phyloP scores from a whole-genome alignment of 1,140 invertebrate genomes.

The Hyposmocoma kahamanoa region DNA sequence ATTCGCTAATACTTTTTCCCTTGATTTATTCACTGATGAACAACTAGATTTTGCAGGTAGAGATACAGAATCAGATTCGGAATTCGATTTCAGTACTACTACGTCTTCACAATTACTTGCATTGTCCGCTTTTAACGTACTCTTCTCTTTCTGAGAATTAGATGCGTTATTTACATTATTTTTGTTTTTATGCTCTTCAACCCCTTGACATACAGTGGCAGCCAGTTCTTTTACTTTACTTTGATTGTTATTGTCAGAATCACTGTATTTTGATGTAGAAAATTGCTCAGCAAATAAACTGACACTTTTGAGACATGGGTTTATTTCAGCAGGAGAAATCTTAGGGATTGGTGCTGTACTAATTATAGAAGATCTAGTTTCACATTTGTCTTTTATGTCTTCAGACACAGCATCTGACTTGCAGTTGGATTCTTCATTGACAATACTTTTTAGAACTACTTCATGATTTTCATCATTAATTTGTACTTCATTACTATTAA shows the following conservation, averaged over 20 bases:
- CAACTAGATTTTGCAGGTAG: conserved; percentile 7
- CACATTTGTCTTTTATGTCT: too few species aligned
- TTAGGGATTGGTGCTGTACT: too few species aligned
- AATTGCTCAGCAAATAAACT: conserved; percentile 44
- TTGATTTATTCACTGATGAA: conserved; percentile 16
- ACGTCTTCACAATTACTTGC: conserved; percentile 11
- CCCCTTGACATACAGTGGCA: neutral
- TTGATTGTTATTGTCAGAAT: conserved; percentile 23
- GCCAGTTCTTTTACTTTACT: neutral
- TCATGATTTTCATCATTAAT: too few species aligned
- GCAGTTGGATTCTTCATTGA: too few species aligned
- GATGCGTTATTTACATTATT: neutral
- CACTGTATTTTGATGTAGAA: conserved; percentile 25
- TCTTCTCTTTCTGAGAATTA: neutral
- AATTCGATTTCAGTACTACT: conserved; percentile 39
- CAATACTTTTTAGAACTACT: too few species aligned
- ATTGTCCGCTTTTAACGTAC: neutral
- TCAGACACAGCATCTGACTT: too few species aligned
- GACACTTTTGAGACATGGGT: conserved; percentile 48
- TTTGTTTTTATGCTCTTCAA: neutral
- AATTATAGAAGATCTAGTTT: too few species aligned
- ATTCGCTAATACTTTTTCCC: conserved; percentile 40
- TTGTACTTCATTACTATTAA: too few species aligned
- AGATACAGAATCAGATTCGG: conserved; percentile 17
- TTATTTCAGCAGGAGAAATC: conserved; percentile 20